Conservation (phyloP, 2,113 vertebrate species). For the Clupea harengus region DNA sequence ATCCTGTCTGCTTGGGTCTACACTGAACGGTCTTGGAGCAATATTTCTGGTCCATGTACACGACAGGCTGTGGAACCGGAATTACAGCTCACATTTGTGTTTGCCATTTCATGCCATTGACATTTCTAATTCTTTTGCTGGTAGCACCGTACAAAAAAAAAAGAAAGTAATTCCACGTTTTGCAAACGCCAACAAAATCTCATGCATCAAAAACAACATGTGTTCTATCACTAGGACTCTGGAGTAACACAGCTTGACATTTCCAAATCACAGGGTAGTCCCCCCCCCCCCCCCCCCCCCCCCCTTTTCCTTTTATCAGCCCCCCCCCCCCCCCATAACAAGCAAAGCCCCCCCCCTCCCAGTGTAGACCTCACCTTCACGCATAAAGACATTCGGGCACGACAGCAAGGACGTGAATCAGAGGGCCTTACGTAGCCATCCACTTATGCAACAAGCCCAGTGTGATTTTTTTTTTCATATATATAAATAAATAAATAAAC, state of each 20-base stretch:
- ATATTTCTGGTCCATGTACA: neutral
- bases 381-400: conserved; percentile 21
- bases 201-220: neutral
- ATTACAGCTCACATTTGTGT: neutral
- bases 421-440: conserved; percentile 18
- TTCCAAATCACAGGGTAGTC: neutral
- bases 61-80: neutral
- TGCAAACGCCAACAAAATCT: neutral
- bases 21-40: neutral
- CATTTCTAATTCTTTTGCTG: neutral
- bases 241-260: neutral
- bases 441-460: conserved; percentile 29
- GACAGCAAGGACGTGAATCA: conserved; percentile 26
- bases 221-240: neutral
- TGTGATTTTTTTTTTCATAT: neutral
- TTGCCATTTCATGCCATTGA: neutral
- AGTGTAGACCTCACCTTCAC: conserved; percentile 30
- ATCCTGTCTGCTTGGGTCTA: neutral
- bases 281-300: no score
- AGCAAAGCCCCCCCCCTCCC: neutral
- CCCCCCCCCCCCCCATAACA: conserved; percentile 12
- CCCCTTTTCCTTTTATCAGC: neutral
- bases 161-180: no score
- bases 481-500: neutral
- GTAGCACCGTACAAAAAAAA: neutral